Base-by-base conservation (phyloP, 2,113 vertebrate species). In the Platanista minor region DNA sequence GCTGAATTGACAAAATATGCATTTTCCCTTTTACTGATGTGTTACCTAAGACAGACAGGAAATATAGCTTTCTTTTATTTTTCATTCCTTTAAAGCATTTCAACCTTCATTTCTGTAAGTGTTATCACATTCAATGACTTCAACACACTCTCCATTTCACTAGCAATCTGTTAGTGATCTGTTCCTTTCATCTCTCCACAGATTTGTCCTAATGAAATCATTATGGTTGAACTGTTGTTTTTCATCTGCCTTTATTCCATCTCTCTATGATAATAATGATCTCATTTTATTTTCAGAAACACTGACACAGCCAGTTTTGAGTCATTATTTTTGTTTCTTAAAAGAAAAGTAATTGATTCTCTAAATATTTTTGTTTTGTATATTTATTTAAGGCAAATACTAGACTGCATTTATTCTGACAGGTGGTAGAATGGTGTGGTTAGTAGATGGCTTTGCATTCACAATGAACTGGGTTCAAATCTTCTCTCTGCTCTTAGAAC, bases 141-240 rank as follows among this genome's bases (percentile, higher is more conserved):
- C 95, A 83, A 94, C 95, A 97, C 83, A 93, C 82, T 97, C 96
- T 96, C 86, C 93, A 71, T 98, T 98, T 98, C 94, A 83, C 97
- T 91, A 94, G 95, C 92, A 97, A 97, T 98, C 96, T 98, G 96
- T 96, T 98, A 98, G 97, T 94, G 96, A 98, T 98, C 97, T 97
- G 96, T 83, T 90, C 83, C 97, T 98, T 98, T 98, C 95, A 98
- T 98, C 97, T 98, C 64, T 97, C 91, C 66, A 64, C 87, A 97
- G 97, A 98, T 92, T 97, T 94, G 85, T 93, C 95, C 94, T 98
- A 98, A 98, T 98, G 97, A 98, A 99, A 98, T 98, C 98, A 98
- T 98, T 98, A 98, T 95, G 97, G 88, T 67, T 97, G 96, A 98
- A 95, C 88, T 94, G 95, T 96, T 97, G 95, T 95, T 98, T 98